These are phyloP conservation scores for Pandemis cinnamomeana DNA, from an alignment of 2,888 invertebrate genomes.

Conservation along the genomic window DNA sequence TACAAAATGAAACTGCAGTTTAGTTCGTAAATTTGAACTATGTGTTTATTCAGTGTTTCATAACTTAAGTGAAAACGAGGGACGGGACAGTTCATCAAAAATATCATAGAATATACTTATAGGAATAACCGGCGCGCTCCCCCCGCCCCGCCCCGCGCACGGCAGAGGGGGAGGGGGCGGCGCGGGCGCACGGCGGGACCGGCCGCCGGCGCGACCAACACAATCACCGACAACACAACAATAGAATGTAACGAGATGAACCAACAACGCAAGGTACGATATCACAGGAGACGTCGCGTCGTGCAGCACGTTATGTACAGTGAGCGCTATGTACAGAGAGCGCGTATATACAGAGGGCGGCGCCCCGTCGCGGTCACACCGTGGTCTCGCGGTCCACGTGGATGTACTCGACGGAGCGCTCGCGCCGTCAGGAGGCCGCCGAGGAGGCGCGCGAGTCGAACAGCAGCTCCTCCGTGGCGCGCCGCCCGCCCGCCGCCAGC, in stretches of 20 bases:
- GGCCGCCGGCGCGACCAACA: conserved; percentile 16
- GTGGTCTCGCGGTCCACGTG: conserved; percentile 97
- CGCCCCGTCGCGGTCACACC: conserved; percentile 86
- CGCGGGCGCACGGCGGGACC: conserved; percentile 23
- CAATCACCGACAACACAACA: conserved; percentile 42
- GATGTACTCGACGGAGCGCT: conserved; percentile 95
- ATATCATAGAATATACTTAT: conserved; percentile 54
- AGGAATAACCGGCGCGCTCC: conserved; percentile 43
- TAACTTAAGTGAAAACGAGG: conserved; percentile 74
- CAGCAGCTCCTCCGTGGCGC: conserved; percentile 88
- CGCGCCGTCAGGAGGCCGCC: conserved; percentile 93
- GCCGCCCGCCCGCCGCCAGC: conserved; percentile 79
- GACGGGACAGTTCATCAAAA: conserved; percentile 79
- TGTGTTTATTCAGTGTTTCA: conserved; percentile 69
- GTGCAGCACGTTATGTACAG: conserved; percentile 41
- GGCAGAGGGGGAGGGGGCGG: conserved; percentile 12
- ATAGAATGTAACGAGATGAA: conserved; percentile 44
- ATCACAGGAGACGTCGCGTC: conserved; percentile 43
- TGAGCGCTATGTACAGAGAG: conserved; percentile 35
- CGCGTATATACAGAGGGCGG: conserved; percentile 43
- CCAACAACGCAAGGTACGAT: conserved; percentile 42
- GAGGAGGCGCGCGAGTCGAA: conserved; percentile 85
- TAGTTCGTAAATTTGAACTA: conserved; percentile 57
- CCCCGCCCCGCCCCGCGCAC: conserved; percentile 20
- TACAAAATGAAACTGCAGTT: conserved; percentile 48